Percentiles rank a stretch among this genome's conserved stretches.
phyloP scores from a whole-genome alignment of 2,888 invertebrate species.

The Cephus rjabovi region DNA sequence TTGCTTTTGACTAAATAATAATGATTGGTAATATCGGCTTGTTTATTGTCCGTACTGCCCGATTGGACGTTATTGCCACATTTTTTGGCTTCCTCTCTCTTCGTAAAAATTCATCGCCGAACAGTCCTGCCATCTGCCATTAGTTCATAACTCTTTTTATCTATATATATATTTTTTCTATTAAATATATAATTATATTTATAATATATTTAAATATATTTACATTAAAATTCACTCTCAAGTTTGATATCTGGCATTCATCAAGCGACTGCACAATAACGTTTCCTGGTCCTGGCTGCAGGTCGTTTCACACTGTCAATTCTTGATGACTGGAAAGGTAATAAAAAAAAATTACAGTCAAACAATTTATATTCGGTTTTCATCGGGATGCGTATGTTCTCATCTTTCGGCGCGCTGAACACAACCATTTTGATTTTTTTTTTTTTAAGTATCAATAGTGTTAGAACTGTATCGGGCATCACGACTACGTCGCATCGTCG shows the following conservation, averaged over 20 bases:
- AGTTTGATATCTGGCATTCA: too few relatives aligned
- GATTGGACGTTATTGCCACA: conserved; percentile 26
- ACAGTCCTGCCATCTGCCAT: not conserved
- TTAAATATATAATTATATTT: not conserved
- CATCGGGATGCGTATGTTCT: not conserved
- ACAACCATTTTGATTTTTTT: not conserved
- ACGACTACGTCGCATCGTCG: not conserved
- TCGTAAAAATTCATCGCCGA: conserved; percentile 31
- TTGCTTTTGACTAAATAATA: conserved; percentile 40
- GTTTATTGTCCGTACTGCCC: conserved; percentile 35
- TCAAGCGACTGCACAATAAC: too few relatives aligned
- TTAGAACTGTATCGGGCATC: not conserved
- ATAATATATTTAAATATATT: not conserved
- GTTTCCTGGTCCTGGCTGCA: not conserved
- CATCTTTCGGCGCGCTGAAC: not conserved
- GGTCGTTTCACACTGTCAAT: not conserved
- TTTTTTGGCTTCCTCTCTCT: conserved; percentile 22
- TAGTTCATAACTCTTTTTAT: conserved; percentile 11
- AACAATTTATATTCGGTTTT: not conserved
- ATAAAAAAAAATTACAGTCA: not conserved
- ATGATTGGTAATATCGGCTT: conserved; percentile 41
- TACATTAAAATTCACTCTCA: not conserved
- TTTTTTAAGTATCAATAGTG: not conserved
- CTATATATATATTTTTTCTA: not conserved
- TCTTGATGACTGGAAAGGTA: too few relatives aligned